phyloP scores from a whole-genome alignment of 2,888 invertebrate genomes.

The Sinohyriopsis cumingii region DNA sequence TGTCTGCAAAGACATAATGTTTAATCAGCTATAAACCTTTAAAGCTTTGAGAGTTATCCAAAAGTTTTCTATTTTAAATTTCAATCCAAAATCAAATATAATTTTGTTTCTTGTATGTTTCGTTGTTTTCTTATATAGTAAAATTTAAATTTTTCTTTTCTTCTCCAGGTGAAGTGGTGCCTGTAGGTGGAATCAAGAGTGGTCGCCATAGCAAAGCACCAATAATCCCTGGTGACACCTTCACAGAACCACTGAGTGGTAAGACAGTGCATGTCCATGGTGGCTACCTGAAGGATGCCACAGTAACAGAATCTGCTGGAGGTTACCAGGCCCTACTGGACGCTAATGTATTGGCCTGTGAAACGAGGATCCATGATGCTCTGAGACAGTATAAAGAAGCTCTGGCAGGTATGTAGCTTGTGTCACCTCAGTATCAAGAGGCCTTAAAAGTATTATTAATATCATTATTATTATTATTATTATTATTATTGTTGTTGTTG shows the following conservation, averaged over 20 bases:
- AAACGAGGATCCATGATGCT: slow-evolving; percentile 57
- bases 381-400: slow-evolving; percentile 57
- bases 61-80: no score
- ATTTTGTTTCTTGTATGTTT: no score
- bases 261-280: slow-evolving; percentile 55
- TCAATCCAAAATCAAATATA: no score
- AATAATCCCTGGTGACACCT: slow-evolving; percentile 61
- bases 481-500: not conserved
- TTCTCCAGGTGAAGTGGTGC: slow-evolving; percentile 59
- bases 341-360: slow-evolving; percentile 62
- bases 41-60: no score
- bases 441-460: no score
- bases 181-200: slow-evolving; percentile 62
- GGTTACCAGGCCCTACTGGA: slow-evolving; percentile 66
- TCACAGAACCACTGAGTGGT: slow-evolving; percentile 59
- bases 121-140: no score
- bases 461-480: not conserved
- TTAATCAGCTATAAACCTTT: no score
- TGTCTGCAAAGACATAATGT: no score
- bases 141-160: not conserved
- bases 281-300: slow-evolving; percentile 48
- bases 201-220: slow-evolving; percentile 43
- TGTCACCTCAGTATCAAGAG: not conserved
- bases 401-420: slow-evolving; percentile 47
- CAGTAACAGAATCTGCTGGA: slow-evolving; percentile 62